Base-by-base conservation (phyloP, 2,888 invertebrate genomes). In the Furcula furcula region DNA sequence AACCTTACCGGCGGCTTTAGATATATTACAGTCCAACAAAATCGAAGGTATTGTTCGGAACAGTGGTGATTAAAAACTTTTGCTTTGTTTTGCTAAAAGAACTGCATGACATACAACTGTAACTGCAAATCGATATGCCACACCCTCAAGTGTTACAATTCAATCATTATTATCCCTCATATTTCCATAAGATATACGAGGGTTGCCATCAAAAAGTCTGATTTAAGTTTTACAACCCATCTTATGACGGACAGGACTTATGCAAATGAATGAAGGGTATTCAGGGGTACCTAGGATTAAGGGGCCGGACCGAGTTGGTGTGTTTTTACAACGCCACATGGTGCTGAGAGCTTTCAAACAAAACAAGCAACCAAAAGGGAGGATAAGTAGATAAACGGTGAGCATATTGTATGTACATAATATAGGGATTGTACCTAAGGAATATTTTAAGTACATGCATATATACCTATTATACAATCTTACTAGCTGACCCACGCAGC, bases 321-420 rank as follows among this genome's bases (percentile, higher is more conserved):
- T 80, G 83, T 82, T 84, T 84, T 83, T 82, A 79, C 76, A 76
- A 63, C 59, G 66, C 76, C 84, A 79, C 80, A 82, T 83, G 78
- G 73, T 76, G 79, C 72, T 66, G 61, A 60, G 67, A 62, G 67
- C 61, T 64, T 65, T 64, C 56, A 64, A 65, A 61, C 71, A 69
- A 70, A 70, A 70, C 70, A 75, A 65, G 63, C 60, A 55, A 46
- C 44, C 35, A 43, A 33, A 30, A 47, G 61, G 59, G 52, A 46
- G 52, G 55, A 61, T 66, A 69, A 70, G 66, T 65, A 61, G 55
- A 48, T 47, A 46, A 54, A 56, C 45, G 52, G 46, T 45, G 2
- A 20, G n/a, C n/a, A n/a, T n/a, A n/a, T n/a, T n/a, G n/a, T n/a
- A n/a, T n/a, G n/a, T n/a, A n/a, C n/a, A n/a, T n/a, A n/a, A n/a